Evolutionary conservation across 1,140 invertebrate species (phyloP), one percentile per base, ranked within the genome.

Genomic region (Formica exsecta): DNA sequence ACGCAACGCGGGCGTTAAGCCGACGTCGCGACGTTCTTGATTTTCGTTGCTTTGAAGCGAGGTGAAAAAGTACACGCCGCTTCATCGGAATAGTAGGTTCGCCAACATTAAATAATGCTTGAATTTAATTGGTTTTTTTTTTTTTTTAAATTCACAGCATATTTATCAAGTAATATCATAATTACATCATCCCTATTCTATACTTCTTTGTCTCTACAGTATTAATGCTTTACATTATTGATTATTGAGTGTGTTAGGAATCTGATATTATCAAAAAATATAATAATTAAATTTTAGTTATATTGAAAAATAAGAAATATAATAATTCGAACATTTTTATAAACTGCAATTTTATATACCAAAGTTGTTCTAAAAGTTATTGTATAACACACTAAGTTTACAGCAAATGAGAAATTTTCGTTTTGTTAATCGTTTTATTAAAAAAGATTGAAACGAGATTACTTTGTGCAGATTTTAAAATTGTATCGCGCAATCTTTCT

Each of bases 1-100:
- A 86, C 51, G 65, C 54, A 54, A 86, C 74, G 62, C 57, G 62
- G 64, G 65, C 25, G 83, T 54, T 80, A 80, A 86, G 76, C 65
- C n/a, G 36, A 13, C 54, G 54, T 86, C 74, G 32, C 25, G 29
- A 68, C 25, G 25, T 81, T 32, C 76, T 68, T 81, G 65, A 71
- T 86, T 80, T 86, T 73, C 84, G 36, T 70, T 25, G 32, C 73
- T 86, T 73, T 70, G 32, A 32, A 70, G 3, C 25, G 29, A 41
- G 48, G 41, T 75, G 57, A 11, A 74, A 65, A 79, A 73, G 54
- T 83, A 13, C 41, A 22, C 1, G 11, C n/a, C 41, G 13, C n/a
- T 73, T 81, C 36, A 44, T 44, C 11, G 19, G n/a, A 73, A 44
- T n/a, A 70, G 13, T 16, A 74, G 8, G 5, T 61, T 65, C 36